Base-by-base conservation (phyloP, 1,140 invertebrate genomes). In the Drosophila arawakana region DNA sequence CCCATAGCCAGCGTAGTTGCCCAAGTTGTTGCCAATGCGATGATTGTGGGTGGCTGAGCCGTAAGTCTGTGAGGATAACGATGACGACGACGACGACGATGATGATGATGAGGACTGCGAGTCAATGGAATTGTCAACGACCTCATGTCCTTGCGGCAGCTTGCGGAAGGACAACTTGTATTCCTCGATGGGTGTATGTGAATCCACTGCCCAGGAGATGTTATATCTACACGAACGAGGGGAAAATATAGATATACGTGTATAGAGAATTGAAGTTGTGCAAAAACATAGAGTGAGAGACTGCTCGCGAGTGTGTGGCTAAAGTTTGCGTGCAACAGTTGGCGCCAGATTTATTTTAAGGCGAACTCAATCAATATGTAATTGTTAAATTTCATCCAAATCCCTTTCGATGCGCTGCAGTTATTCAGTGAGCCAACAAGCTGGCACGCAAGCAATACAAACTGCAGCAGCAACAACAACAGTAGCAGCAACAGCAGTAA, bases 191-290 rank as follows among this genome's bases (percentile, higher is more conserved):
- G 94, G 94, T 59, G 94, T 94, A 75, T 94, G 93, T 59, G 94
- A 95, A 73, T 95, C 94, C 3, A 95, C 94, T 25, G 94, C 92
- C 95, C 95, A 95, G 15, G 94, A 95, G 70, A 95, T 94, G 80
- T 95, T 95, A 91, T 95, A 95, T 77, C 94, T 92, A 55, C 7
- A 63, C 34, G 68, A 68, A 9, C 7, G 8, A 9, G 46, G 41
- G 9, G 9, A 34, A 43, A 39, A 60, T 47, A 30, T 30, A 30
- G 25, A 30, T 30, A 30, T 9, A 21, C 41, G 1, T 7, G 15
- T 30, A 52, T 3, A 54, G 13, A 30, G n/a, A 30, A n/a, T 13
- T 10, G 3, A 13, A 3, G 21, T 11, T 2, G 7, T 8, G 13
- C 25, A 5, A 30, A 3, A 47, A 47, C 44, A 47, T 18, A 62